Evolutionary conservation across 2,113 vertebrate species (phyloP).

Genomic region (Coryphaenoides rupestris): DNA sequence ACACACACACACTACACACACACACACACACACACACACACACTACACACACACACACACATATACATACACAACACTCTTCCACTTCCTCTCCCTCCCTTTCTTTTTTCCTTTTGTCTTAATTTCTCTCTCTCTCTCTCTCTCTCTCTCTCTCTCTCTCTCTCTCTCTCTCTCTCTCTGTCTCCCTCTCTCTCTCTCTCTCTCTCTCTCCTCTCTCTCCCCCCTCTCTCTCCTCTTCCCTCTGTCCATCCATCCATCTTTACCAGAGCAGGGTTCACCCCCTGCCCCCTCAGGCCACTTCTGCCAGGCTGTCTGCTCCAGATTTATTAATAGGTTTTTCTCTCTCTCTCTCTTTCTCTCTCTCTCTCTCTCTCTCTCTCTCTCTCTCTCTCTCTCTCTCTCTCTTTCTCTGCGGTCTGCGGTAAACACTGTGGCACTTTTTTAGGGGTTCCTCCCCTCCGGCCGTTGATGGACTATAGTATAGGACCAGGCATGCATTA

Average conservation of each 20-base stretch:
- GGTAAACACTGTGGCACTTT: constrained; percentile 59
- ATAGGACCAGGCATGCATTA: constrained; percentile 26
- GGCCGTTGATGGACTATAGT: constrained; percentile 55
- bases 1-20: constrained; percentile 6
- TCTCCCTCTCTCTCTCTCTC: constrained; percentile 6
- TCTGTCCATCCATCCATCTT: constrained; percentile 44
- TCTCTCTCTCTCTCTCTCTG: neutral
- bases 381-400: too few relatives aligned
- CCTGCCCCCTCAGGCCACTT: constrained; percentile 58
- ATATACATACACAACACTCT: constrained; percentile 12
- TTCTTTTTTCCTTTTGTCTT: constrained; percentile 11
- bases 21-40: constrained; percentile 27
- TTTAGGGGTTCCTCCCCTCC: constrained; percentile 42
- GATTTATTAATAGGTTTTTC: constrained; percentile 67
- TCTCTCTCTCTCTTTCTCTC: constrained; percentile 54
- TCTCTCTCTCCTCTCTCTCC: neutral
- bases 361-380: constrained; percentile 56
- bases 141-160: constrained; percentile 39
- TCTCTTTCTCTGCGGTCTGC: too few relatives aligned
- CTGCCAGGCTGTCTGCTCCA: constrained; percentile 58
- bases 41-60: constrained; percentile 11
- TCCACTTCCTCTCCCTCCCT: constrained; percentile 18
- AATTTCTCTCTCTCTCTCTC: constrained; percentile 23
- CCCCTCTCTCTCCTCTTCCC: constrained; percentile 11
- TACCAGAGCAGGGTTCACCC: constrained; percentile 51